Evolutionary conservation across 2,888 invertebrate species (phyloP).

Genomic region (Eudemis profundana): DNA sequence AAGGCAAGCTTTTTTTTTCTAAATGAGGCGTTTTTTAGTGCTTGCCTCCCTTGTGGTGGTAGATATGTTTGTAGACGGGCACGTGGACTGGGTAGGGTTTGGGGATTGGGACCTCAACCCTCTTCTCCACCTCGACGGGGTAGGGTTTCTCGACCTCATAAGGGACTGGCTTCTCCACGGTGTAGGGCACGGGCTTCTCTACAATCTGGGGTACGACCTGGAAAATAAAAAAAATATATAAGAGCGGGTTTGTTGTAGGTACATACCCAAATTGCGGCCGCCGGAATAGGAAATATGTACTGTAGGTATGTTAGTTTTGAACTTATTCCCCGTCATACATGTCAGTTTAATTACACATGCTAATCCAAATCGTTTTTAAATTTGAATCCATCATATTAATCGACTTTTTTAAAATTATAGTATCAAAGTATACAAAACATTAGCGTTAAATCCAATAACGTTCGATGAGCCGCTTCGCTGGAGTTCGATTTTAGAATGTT

Average conservation of each 20-base stretch:
- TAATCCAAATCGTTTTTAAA: not conserved
- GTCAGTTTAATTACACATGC: not conserved
- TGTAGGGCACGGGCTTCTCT: slow-evolving; percentile 90
- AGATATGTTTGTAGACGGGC: slow-evolving; percentile 90
- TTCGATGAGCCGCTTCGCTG: slow-evolving; percentile 11
- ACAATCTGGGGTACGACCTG: slow-evolving; percentile 89
- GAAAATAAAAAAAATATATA: slow-evolving; percentile 44
- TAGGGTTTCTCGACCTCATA: slow-evolving; percentile 90
- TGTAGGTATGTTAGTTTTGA: no score
- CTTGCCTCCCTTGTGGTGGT: slow-evolving; percentile 86
- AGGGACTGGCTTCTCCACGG: slow-evolving; percentile 89
- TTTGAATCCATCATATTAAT: not conserved
- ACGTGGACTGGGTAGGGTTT: slow-evolving; percentile 91
- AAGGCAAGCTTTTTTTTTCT: slow-evolving; percentile 60
- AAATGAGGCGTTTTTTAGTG: slow-evolving; percentile 65
- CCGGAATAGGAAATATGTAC: no score
- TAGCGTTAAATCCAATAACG: slow-evolving; percentile 35
- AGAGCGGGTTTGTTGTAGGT: not conserved
- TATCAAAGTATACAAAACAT: slow-evolving; percentile 20
- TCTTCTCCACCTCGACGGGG: slow-evolving; percentile 91
- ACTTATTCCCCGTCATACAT: no score
- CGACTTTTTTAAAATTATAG: not conserved
- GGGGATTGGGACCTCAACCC: slow-evolving; percentile 88
- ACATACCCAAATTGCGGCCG: not conserved
- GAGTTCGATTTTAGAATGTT: slow-evolving; percentile 43